Evolutionary conservation across 2,113 vertebrate species (phyloP).

Genomic region (Gobius niger): DNA sequence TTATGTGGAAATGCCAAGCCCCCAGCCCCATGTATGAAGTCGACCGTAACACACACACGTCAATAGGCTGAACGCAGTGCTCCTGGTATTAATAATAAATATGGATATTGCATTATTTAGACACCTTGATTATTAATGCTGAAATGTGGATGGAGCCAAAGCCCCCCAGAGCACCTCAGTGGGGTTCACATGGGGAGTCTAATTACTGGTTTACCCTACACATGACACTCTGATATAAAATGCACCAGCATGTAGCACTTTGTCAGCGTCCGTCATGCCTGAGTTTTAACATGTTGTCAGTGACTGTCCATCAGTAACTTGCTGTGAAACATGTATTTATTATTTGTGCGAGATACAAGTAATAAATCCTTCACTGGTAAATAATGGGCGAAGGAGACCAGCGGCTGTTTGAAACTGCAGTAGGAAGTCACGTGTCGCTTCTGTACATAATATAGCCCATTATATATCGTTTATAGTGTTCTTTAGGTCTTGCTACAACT

Average conservation of each 20-base stretch:
- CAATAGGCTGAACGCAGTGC: constrained; percentile 15
- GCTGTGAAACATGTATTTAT: no score
- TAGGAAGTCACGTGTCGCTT: no score
- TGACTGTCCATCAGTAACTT: no score
- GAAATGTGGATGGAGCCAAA: constrained; percentile 15
- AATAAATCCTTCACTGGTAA: no score
- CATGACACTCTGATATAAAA: constrained; percentile 3
- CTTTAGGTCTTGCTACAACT: no score
- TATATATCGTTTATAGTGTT: no score
- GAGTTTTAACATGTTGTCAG: no score
- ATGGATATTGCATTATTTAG: constrained; percentile 71
- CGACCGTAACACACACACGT: constrained; percentile 26
- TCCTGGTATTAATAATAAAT: constrained; percentile 64
- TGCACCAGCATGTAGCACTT: background rate
- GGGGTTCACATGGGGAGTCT: background rate
- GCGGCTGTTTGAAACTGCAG: no score
- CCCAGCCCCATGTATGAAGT: constrained; percentile 39
- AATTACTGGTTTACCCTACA: background rate
- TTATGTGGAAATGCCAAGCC: constrained; percentile 48
- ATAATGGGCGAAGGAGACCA: no score
- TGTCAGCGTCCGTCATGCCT: background rate
- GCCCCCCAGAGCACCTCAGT: constrained; percentile 1
- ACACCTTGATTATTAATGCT: constrained; percentile 65
- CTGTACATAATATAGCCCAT: no score
- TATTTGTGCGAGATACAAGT: no score